These are phyloP conservation scores for Tympanuchus pallidicinctus DNA, from an alignment of 2,113 vertebrate genomes.

Conservation along the genomic window DNA sequence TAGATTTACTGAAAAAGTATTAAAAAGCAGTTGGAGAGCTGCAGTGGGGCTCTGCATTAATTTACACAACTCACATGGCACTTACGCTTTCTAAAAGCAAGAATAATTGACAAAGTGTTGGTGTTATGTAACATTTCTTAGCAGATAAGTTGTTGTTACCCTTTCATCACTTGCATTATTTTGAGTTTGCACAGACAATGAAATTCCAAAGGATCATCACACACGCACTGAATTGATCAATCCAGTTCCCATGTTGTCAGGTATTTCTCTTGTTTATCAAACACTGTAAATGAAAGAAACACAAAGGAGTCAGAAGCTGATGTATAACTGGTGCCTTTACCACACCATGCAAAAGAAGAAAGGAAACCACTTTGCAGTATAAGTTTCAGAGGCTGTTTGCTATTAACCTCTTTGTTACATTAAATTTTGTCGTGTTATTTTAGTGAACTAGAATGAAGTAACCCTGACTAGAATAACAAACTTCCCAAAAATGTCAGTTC, in stretches of 20 bases:
- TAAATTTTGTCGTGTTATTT: not conserved
- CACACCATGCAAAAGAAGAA: not conserved
- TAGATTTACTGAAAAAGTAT: not conserved
- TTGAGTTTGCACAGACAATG: not conserved
- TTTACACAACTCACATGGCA: not conserved
- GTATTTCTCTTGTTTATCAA: not conserved
- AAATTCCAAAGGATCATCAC: not conserved
- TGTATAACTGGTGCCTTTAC: not conserved
- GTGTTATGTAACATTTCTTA: not conserved
- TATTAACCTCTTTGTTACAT: not conserved
- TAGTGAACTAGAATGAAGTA: not conserved
- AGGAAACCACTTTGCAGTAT: not conserved
- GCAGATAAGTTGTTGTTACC: not conserved
- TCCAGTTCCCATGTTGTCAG: not conserved
- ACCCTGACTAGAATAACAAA: not conserved
- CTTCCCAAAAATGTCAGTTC: slow-evolving; percentile 2
- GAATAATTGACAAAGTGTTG: not conserved
- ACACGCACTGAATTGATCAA: not conserved
- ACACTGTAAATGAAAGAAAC: not conserved
- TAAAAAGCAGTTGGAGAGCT: not conserved
- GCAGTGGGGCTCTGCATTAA: not conserved
- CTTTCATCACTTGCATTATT: not conserved
- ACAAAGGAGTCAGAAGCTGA: not conserved
- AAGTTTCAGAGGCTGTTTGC: not conserved
- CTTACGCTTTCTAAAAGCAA: not conserved